phyloP scores from a whole-genome alignment of 2,113 vertebrate species.

The Potamarius usumacintae region DNA sequence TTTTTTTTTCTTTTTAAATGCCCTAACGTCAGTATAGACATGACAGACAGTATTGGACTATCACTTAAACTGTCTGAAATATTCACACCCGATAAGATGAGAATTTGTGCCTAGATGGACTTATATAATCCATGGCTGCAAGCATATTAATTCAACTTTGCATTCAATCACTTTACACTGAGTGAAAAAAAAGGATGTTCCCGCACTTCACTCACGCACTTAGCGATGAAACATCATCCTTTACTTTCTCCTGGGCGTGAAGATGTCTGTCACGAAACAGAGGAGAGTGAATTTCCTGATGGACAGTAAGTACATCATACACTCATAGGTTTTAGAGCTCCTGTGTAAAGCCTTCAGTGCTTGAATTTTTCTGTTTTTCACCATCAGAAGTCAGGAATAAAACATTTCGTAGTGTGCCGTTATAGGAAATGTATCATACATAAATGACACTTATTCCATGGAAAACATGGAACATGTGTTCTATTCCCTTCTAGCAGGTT shows the following conservation, averaged over 20 bases:
- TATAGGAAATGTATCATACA: neutral
- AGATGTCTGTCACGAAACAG: neutral
- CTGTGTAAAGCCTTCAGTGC: neutral
- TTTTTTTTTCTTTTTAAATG: neutral
- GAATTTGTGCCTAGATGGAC: neutral
- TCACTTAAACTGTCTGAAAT: neutral
- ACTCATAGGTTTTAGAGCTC: neutral
- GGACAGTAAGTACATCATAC: neutral
- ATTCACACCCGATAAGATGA: neutral
- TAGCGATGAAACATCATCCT: constrained; percentile 13
- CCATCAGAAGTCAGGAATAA: neutral
- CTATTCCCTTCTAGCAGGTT: too few relatives aligned
- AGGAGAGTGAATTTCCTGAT: neutral
- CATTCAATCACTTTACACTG: neutral
- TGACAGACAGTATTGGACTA: neutral
- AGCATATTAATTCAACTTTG: constrained; percentile 15
- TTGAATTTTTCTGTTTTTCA: neutral
- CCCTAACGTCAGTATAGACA: neutral
- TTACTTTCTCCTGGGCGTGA: neutral
- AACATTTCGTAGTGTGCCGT: neutral
- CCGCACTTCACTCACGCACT: neutral
- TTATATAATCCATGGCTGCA: neutral
- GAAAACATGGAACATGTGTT: too few relatives aligned
- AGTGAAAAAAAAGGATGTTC: neutral
- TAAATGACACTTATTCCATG: too few relatives aligned